A percentile compares a stretch with the other conserved stretches of the same genome.
Conservation (phyloP, 2,113 vertebrate species). For the Triplophysa siluroides region DNA sequence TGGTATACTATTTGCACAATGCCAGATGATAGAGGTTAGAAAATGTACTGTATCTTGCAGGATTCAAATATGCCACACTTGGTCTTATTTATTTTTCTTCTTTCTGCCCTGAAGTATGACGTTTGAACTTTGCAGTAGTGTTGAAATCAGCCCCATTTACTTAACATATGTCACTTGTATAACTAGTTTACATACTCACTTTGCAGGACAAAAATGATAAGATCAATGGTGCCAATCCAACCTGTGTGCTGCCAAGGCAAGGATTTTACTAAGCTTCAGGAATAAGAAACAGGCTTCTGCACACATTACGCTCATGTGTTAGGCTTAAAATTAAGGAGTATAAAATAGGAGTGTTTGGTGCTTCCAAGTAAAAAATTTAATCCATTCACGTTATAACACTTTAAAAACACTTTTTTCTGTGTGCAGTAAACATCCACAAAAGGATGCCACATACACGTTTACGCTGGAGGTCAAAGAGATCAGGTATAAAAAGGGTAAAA, state of each 20-base stretch:
- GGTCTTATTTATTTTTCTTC: background rate
- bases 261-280: conserved; percentile 21
- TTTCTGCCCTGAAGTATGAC: background rate
- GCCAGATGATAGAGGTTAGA: background rate
- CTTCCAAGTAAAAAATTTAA: conserved; percentile 5
- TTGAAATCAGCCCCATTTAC: background rate
- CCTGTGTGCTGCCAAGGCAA: conserved; percentile 25
- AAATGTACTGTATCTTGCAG: background rate
- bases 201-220: conserved; percentile 33
- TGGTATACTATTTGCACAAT: conserved; percentile 6
- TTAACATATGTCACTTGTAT: background rate
- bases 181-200: background rate
- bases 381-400: background rate
- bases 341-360: background rate
- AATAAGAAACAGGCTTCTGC: conserved; percentile 47
- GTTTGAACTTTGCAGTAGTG: background rate
- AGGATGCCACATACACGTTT: background rate
- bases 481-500: background rate
- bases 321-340: background rate
- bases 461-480: background rate
- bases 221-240: conserved; percentile 6
- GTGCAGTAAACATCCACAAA: background rate
- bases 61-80: background rate
- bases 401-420: background rate
- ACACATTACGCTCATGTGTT: conserved; percentile 22